Base-by-base conservation (phyloP, 2,113 vertebrate species). In the Oncorhynchus gorbuscha region DNA sequence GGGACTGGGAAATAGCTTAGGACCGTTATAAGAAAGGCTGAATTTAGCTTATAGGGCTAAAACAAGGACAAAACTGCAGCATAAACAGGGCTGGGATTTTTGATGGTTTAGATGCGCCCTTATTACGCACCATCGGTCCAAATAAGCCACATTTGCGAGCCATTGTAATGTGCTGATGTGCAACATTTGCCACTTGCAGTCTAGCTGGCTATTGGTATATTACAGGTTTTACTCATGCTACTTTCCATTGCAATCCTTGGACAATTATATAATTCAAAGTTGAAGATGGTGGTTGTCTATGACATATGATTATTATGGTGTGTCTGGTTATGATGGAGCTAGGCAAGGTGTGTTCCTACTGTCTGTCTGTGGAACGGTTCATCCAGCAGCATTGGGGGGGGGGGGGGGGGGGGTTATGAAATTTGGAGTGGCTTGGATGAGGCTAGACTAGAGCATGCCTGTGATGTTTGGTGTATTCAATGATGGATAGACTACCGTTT, bases 201-300 rank as follows among this genome's bases (percentile, higher is more conserved):
- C 64, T 72, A 16, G 59, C 30, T 51, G 73, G 59, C 48, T 69
- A 58, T 59, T 28, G 30, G 69, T 68, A 55, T 69, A 69, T 48
- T 65, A 22, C 39, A 55, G 45, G 61, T 74, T 80, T 75, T 59
- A 71, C 73, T 84, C 71, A 76, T 79, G 86, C n/a, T 35, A 22
- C 72, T 65, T 72, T 69, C 62, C 69, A 62, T 24, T 62, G 55
- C 82, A 84, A 62, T 77, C 72, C 66, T 83, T 83, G 84, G 83
- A 82, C 74, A 82, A 75, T 81, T 83, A 86, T 86, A 90, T 84
- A 51, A 81, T 83, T 81, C 75, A 84, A 92, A 93, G 92, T 94
- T 93, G 85, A 81, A 78, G 78, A 81, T 83, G 86, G 81, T 87
- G 86, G 78, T 77, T 84, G 83, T 78, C 73, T 81, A 78, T 81